Percentiles rank a stretch among this genome's conserved stretches.
Conservation (phyloP, 2,888 invertebrate genomes). For the Drosophila ezoana region DNA sequence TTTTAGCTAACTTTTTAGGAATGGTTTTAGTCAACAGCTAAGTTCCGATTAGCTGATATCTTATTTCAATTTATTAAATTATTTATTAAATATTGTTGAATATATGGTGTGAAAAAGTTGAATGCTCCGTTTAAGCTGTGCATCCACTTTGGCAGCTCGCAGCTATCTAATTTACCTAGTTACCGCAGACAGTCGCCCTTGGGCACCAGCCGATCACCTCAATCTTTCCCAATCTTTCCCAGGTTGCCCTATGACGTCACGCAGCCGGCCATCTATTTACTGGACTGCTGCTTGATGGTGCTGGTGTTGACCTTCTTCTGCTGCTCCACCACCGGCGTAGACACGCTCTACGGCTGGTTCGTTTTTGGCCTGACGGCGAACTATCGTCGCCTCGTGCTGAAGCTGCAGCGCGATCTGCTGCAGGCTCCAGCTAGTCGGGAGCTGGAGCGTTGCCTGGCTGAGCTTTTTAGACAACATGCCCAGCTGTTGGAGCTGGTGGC, state of each 20-base stretch:
- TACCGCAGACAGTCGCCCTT: too few species aligned
- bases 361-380: conserved; percentile 53
- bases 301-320: conserved; percentile 57
- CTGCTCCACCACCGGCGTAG: conserved; percentile 58
- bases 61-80: too few species aligned
- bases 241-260: conserved; percentile 52
- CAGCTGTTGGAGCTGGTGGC: conserved; percentile 34
- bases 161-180: too few species aligned
- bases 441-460: conserved; percentile 17
- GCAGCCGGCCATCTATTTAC: conserved; percentile 40
- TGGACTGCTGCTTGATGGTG: conserved; percentile 56
- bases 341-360: conserved; percentile 56
- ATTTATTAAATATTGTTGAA: too few species aligned
- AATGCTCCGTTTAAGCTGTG: too few species aligned
- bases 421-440: not conserved
- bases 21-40: too few species aligned
- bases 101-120: too few species aligned
- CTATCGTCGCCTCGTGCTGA: conserved; percentile 43
- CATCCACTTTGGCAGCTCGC: too few species aligned
- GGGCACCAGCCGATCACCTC: not conserved
- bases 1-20: too few species aligned
- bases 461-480: conserved; percentile 39
- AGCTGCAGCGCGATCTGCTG: conserved; percentile 10
- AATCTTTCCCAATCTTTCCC: not conserved
- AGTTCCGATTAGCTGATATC: too few species aligned